phyloP scores from a whole-genome alignment of 2,113 vertebrate genomes.

The Coryphaenoides rupestris region DNA sequence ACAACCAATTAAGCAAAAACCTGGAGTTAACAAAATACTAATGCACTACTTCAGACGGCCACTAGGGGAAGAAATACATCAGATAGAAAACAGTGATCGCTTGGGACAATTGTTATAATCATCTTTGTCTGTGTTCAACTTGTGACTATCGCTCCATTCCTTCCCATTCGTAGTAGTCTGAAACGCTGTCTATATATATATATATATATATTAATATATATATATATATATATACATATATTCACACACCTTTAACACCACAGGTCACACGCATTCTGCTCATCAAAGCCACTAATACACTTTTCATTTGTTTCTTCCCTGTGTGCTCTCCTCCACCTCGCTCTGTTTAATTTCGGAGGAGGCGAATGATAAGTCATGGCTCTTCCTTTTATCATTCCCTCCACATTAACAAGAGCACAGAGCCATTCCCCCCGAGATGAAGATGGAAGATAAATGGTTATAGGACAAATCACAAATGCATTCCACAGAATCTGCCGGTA shows the following conservation, averaged over 20 bases:
- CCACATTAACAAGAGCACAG: conserved; percentile 36
- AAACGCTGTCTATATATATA: conserved; percentile 1
- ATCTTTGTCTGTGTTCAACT: conserved; percentile 14
- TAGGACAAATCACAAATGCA: conserved; percentile 33
- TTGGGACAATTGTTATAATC: conserved; percentile 16
- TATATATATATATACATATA: too few species aligned
- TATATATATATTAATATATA: too few species aligned
- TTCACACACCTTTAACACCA: conserved; percentile 7
- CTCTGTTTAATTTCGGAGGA: conserved; percentile 20
- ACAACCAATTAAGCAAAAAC: too few species aligned
- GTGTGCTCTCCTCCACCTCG: not conserved
- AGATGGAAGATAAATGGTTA: not conserved
- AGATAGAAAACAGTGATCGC: too few species aligned
- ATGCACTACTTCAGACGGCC: too few species aligned
- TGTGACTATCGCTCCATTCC: conserved; percentile 4
- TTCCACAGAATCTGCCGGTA: conserved; percentile 44
- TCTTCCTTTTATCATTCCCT: conserved; percentile 38
- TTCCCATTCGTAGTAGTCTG: conserved; percentile 14
- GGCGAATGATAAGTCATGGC: conserved; percentile 44
- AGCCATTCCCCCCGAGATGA: conserved; percentile 47
- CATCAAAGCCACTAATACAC: conserved; percentile 49
- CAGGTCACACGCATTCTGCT: too few species aligned
- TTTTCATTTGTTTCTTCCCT: conserved; percentile 48
- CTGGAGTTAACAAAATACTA: too few species aligned
- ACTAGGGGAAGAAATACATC: too few species aligned